Base-by-base conservation (phyloP, 2,797 vertebrate genomes). In the Austrolebias charrua region DNA sequence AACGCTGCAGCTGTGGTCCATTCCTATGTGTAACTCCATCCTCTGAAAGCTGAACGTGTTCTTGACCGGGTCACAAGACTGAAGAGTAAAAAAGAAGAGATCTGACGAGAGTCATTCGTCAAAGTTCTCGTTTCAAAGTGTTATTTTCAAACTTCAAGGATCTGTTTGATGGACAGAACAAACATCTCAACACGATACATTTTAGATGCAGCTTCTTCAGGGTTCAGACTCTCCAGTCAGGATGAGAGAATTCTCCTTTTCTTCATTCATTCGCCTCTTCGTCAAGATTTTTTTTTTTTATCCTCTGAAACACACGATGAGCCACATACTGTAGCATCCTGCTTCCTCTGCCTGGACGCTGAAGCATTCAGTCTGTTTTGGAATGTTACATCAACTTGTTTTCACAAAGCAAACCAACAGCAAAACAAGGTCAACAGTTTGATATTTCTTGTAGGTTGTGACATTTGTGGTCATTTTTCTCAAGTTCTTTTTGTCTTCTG, bases 361-460 rank as follows among this genome's bases (percentile, higher is more conserved):
- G 46, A 20, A 45, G 60, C 40, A 52, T 45, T 46, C 71, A 68
- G 82, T 70, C 76, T 71, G 55, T 79, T 68, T 79, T 78, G 87
- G 83, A 89, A 91, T 90, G 85, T 88, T 83, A 65, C 49, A 64
- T 53, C 59, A 48, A 77, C 54, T 63, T 69, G 54, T 66, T 68
- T 49, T 40, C 38, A 63, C 46, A 40, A 73, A 73, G 56, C 11
- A 68, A 69, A 33, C 2, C n/a, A 55, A 55, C 28, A 58, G n/a
- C 13, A 47, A 46, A 14, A 55, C 46, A 44, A 18, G 43, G 29
- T 14, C 53, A 48, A 55, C 48, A 63, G 43, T n/a, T n/a, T n/a
- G n/a, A n/a, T n/a, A n/a, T n/a, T 75, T 55, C 11, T 33, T 33
- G 6, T 11, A 10, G 8, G 9, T 38, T 64, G 55, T 45, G 9